Base-by-base conservation (phyloP, 1,140 invertebrate species). In the Polypedilum pembai region DNA sequence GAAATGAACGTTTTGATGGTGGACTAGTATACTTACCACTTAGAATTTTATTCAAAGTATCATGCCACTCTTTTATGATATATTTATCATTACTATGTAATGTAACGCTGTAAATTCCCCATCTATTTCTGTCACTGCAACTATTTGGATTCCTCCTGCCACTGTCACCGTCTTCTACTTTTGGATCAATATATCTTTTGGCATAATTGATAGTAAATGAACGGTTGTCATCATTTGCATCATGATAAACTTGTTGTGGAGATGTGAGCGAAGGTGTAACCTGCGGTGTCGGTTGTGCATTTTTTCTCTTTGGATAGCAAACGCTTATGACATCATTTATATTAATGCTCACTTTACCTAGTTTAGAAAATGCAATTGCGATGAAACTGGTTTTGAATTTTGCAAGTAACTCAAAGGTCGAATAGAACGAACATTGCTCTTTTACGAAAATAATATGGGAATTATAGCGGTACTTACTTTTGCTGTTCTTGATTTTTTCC, bases 161-260 rank as follows among this genome's bases (percentile, higher is more conserved):
- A 69, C 10, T 69, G n/a, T 17, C 63, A 15, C 8, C 7, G 75
- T 87, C 86, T 17, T 84, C 78, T 1, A 82, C 82, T 73, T 79
- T 76, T n/a, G 80, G 82, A 73, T 80, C 80, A 12, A 75, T 77
- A 40, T 79, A 18, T 8, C 83, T 80, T n/a, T 85, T 84, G 0
- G 87, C 88, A 80, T 89, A 90, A 77, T 89, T 86, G 2, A 90
- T 83, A 45, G 85, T 85, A 75, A 90, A 87, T 77, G 85, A 85
- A 66, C 83, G 80, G 3, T 82, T 78, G 18, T 75, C 74, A 75
- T n/a, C 77, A 73, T 73, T 78, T 77, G 74, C 77, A 76, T 8
- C 79, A 76, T 40, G 80, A 76, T 78, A 75, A n/a, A 77, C 78
- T 24, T 79, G 83, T 17, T 85, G 82, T 56, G 10, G 82, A 85